Conservation (phyloP, 2,113 vertebrate species). For the Rhinolophus ferrumequinum region DNA sequence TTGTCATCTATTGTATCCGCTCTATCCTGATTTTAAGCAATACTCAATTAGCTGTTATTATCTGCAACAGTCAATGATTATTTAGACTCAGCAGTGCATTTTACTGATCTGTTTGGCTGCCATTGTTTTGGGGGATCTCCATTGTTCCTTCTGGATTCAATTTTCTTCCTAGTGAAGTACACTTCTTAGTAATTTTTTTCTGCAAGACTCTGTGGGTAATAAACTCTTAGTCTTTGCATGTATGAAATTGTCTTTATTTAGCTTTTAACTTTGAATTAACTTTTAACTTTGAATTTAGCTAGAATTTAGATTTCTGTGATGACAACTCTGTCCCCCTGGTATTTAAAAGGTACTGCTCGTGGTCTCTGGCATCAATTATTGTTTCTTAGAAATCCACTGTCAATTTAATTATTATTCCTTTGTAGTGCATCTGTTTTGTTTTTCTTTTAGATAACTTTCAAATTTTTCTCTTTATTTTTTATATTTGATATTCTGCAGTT, state of each 20-base stretch:
- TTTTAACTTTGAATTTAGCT: background rate
- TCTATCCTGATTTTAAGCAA: background rate
- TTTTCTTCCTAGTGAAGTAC: background rate
- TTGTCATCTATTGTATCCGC: background rate
- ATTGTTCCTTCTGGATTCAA: background rate
- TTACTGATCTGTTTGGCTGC: background rate
- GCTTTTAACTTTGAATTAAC: background rate
- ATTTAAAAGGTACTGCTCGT: background rate
- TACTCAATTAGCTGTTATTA: background rate
- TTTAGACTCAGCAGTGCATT: background rate
- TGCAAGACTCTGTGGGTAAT: background rate
- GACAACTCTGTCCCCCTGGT: background rate
- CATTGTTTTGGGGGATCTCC: background rate
- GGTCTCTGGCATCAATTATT: background rate
- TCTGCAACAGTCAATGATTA: background rate
- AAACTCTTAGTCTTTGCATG: background rate
- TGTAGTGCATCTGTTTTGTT: background rate
- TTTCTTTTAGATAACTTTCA: background rate
- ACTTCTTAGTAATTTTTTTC: background rate
- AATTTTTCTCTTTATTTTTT: background rate
- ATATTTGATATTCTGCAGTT: background rate
- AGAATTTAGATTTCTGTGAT: background rate
- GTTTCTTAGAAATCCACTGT: background rate
- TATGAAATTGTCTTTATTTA: background rate
- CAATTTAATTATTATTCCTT: background rate